phyloP scores from a whole-genome alignment of 1,140 invertebrate genomes.

The Pseudomyrmex flavicornis region DNA sequence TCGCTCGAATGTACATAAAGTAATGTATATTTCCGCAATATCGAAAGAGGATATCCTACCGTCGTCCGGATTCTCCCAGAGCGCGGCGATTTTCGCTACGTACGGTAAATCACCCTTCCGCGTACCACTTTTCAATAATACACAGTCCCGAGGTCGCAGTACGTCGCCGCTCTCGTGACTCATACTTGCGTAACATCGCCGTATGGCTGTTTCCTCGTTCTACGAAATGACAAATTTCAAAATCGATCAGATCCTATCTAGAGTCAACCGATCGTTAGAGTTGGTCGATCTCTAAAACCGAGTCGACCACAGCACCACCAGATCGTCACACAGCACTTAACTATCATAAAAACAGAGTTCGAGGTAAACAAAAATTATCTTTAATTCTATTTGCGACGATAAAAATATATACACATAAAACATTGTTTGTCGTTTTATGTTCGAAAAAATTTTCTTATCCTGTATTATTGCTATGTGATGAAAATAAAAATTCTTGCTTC shows the following conservation, averaged over 20 bases:
- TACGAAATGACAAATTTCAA: constrained; percentile 82
- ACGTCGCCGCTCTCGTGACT: constrained; percentile 94
- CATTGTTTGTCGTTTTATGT: no score
- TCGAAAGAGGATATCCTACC: constrained; percentile 86
- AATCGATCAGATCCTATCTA: constrained; percentile 17
- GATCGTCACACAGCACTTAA: background rate
- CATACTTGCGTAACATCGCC: constrained; percentile 96
- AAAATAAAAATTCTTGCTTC: background rate
- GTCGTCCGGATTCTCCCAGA: constrained; percentile 97
- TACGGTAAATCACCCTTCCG: constrained; percentile 95
- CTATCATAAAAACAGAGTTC: background rate
- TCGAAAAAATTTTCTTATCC: background rate
- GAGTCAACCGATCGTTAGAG: background rate
- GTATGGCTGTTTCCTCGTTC: constrained; percentile 92
- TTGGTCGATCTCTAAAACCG: background rate
- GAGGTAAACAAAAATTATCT: constrained; percentile 8
- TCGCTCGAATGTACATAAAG: background rate
- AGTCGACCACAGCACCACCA: no score
- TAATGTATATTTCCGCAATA: background rate
- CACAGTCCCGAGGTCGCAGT: constrained; percentile 94
- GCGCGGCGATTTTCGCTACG: constrained; percentile 95
- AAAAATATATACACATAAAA: background rate
- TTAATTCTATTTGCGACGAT: background rate
- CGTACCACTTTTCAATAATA: constrained; percentile 93
- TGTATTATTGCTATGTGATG: background rate